phyloP scores from a whole-genome alignment of 2,888 invertebrate species.

The Cryptocephalus primarius region DNA sequence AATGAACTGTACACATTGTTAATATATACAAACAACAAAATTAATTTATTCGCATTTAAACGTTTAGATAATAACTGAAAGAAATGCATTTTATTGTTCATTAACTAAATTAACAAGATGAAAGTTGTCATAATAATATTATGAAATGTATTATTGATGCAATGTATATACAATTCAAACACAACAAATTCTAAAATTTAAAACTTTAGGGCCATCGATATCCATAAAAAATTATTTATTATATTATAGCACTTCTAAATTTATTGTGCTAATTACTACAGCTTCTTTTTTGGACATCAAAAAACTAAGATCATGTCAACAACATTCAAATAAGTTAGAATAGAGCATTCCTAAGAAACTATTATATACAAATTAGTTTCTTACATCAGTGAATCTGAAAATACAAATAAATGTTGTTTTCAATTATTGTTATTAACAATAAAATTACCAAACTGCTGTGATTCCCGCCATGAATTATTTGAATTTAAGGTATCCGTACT shows the following conservation, averaged over 20 bases:
- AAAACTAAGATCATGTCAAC: neutral
- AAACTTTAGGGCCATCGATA: no score
- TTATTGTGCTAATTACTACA: neutral
- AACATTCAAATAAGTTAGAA: slow-evolving; percentile 20
- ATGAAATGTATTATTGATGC: no score
- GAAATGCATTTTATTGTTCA: no score
- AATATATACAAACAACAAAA: no score
- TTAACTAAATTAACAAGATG: no score
- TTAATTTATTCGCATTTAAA: no score
- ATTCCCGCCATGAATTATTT: slow-evolving; percentile 36
- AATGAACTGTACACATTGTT: no score
- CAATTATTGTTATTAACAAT: slow-evolving; percentile 29
- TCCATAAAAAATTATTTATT: slow-evolving; percentile 1
- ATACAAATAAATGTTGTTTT: slow-evolving; percentile 23
- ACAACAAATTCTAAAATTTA: no score
- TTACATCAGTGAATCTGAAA: slow-evolving; percentile 37
- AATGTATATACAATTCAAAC: no score
- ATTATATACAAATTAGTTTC: slow-evolving; percentile 23
- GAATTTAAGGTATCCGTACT: slow-evolving; percentile 36
- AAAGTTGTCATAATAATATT: no score
- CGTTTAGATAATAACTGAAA: no score
- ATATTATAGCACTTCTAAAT: neutral
- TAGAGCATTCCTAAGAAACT: slow-evolving; percentile 22
- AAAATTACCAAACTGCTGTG: slow-evolving; percentile 32
- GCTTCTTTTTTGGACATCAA: neutral